phyloP scores from a whole-genome alignment of 1,140 invertebrate species.

The Sesamia nonagrioides region DNA sequence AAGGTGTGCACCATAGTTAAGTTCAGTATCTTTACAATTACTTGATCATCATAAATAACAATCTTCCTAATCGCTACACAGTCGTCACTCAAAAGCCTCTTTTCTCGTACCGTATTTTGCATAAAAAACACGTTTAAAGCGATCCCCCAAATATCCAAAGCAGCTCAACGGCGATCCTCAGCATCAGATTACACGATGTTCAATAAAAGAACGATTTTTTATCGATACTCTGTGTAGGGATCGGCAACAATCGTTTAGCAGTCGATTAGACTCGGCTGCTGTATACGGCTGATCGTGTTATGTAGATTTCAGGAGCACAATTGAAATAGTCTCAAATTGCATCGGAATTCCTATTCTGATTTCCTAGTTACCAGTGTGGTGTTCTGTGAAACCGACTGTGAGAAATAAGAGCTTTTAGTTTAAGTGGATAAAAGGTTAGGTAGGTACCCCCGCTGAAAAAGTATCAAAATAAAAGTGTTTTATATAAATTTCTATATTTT shows the following conservation, averaged over 20 bases:
- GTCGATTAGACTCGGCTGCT: conserved; percentile 6
- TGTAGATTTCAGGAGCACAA: conserved; percentile 17
- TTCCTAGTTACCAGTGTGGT: background rate
- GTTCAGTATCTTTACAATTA: too few relatives aligned
- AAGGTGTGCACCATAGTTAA: too few relatives aligned
- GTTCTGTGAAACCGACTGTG: too few relatives aligned
- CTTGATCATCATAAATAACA: too few relatives aligned
- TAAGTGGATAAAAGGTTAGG: too few relatives aligned
- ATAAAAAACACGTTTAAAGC: conserved; percentile 3
- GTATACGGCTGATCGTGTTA: background rate
- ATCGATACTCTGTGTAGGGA: conserved; percentile 22
- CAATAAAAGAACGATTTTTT: conserved; percentile 15
- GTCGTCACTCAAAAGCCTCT: background rate
- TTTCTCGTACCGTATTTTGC: background rate
- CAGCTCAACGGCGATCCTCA: background rate
- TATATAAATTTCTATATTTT: too few relatives aligned
- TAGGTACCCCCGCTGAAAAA: too few relatives aligned
- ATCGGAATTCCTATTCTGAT: background rate
- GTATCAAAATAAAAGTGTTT: too few relatives aligned
- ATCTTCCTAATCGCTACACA: background rate
- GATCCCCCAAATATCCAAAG: background rate
- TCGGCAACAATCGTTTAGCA: conserved; percentile 35
- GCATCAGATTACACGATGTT: conserved; percentile 14
- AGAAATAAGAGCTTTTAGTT: too few relatives aligned
- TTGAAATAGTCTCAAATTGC: background rate